Percentiles rank a stretch among this genome's conserved stretches.
Evolutionary conservation across 2,888 invertebrate genomes (phyloP).

Genomic region (Drosophila paramelanica): DNA sequence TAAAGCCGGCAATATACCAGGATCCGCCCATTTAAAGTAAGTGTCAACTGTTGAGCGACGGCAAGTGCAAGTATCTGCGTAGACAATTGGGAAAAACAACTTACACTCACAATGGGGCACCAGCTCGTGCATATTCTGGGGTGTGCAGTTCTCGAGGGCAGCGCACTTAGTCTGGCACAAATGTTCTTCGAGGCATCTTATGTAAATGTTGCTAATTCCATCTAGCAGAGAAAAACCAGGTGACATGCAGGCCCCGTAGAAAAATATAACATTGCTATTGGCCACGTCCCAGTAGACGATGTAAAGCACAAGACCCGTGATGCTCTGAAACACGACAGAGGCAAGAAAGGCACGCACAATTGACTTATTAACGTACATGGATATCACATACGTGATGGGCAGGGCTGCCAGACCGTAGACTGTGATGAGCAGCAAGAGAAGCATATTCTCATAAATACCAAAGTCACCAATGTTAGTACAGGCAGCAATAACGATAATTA

Average conservation of each 20-base stretch:
- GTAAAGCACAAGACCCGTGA: conserved; percentile 64
- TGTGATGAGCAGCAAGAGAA: conserved; percentile 87
- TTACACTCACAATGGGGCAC: conserved; percentile 69
- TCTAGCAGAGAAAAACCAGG: conserved; percentile 76
- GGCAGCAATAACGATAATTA: conserved; percentile 68
- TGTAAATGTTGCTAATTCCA: conserved; percentile 74
- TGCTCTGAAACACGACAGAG: conserved; percentile 86
- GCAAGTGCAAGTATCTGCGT: no score
- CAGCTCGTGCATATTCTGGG: conserved; percentile 57
- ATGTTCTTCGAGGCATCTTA: conserved; percentile 47
- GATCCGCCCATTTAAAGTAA: conserved; percentile 66
- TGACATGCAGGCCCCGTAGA: conserved; percentile 61
- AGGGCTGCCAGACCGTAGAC: conserved; percentile 90
- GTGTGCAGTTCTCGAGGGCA: conserved; percentile 36
- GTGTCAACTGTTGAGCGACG: conserved; percentile 47
- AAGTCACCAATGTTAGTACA: conserved; percentile 59
- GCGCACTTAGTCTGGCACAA: conserved; percentile 58
- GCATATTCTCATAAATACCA: conserved; percentile 80
- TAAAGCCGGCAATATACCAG: conserved; percentile 67
- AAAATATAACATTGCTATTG: conserved; percentile 64
- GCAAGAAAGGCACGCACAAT: conserved; percentile 89
- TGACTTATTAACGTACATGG: conserved; percentile 89
- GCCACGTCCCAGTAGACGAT: conserved; percentile 78
- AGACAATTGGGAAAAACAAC: conserved; percentile 18
- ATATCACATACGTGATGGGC: conserved; percentile 89